Base-by-base conservation (phyloP, 53 echinoderm and acorn worm genomes). In the Antedon mediterranea region DNA sequence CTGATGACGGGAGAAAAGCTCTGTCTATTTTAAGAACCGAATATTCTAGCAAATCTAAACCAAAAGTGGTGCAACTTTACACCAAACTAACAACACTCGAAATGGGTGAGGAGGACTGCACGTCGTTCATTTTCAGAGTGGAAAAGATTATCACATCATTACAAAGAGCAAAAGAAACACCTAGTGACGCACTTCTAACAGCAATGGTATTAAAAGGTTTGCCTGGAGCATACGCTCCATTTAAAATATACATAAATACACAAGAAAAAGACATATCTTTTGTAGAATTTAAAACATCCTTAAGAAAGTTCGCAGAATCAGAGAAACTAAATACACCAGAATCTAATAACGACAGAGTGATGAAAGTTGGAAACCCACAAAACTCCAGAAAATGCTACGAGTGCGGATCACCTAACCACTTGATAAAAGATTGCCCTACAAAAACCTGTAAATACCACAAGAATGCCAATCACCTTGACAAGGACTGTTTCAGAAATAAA, bases 121-220 rank as follows among this genome's bases (percentile, higher is more conserved):
- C 79, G 15, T 71, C 70, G 0, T 79, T 71, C 34, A 71, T 79
- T 18, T 71, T 79, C 29, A 31, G 79, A 4, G 79, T 71, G 28
- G 79, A 79, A 27, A 70, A 33, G 11, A 34, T 34, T 29, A 5
- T 28, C 31, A 33, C 71, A 30, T 31, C 79, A 18, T 31, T 79
- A 6, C 9, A 34, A 31, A 79, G 34, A 18, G 79, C 79, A 6
- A 43, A 41, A 3, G 79, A 79, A 71, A 31, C 20, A 0, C 71
- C 71, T 31, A 15, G 31, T 4, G 71, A 79, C 30, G 33, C 31
- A 31, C 32, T 79, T 4, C 71, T 71, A 4, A 30, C 71, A 31
- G 71, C 71, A 11, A 79, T 78, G 71, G 13, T 79, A 32, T 79
- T 79, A 28, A 79, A 79, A 28, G 79, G 79, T 3, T 28, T 79